These are phyloP conservation scores for Sialia sialis DNA, from an alignment of 2,113 vertebrate genomes.

Conservation along the genomic window DNA sequence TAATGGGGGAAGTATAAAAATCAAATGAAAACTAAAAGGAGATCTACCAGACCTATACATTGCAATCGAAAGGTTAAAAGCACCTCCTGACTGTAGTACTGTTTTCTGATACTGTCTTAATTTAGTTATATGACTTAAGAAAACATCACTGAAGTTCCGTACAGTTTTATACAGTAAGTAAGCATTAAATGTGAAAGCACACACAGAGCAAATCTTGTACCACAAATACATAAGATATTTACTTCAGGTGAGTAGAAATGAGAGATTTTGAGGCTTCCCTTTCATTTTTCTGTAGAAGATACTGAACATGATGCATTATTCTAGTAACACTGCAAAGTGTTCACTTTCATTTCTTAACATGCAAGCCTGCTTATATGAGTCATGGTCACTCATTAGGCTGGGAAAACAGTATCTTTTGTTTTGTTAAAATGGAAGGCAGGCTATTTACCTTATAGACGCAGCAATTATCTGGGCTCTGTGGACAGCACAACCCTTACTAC, in stretches of 20 bases:
- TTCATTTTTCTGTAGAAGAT: neutral
- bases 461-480: neutral
- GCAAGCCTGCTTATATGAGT: neutral
- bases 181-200: neutral
- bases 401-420: neutral
- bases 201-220: neutral
- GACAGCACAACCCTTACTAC: neutral
- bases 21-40: neutral
- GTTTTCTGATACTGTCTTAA: neutral
- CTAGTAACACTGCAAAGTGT: neutral
- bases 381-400: neutral
- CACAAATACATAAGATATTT: neutral
- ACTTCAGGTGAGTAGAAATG: neutral
- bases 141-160: neutral
- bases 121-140: neutral
- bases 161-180: neutral
- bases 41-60: neutral
- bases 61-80: neutral
- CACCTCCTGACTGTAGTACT: neutral
- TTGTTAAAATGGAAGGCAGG: neutral
- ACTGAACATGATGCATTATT: neutral
- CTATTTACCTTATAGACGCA: neutral
- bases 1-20: neutral
- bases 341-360: neutral
- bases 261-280: neutral